Evolutionary conservation across 35 echinoderm and acorn worm genomes (phyloP), one percentile per base, ranked within the genome.

Genomic region (Diadema setosum): DNA sequence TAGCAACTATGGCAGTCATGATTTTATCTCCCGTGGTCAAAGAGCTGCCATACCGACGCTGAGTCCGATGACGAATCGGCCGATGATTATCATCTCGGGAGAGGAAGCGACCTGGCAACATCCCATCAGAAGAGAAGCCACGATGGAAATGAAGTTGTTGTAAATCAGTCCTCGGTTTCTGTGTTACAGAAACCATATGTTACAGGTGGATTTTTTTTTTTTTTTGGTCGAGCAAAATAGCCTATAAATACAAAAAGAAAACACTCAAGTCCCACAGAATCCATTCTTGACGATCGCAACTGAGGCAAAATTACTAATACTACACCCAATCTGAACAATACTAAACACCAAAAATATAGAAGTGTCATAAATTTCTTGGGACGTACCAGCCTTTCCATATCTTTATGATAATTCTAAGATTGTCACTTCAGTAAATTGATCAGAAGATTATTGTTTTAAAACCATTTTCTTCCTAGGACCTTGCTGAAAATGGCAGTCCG

Each of bases 81-180:
- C 92, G 11, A 99, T 82, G 45, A 99, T 92, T 2, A 99, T 73
- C 89, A 99, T 94, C 69, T 95, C 96, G 55, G 87, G 94, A 35
- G 44, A 92, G 31, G 90, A 89, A 35, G 96, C 96, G 12, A 90
- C 25, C 57, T 90, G 81, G 30, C 92, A 88, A 5, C 91, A 78
- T 17, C 92, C 96, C 52, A 94, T 86, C 74, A 99, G 44, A 2
- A 95, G 52, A 8, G 92, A 70, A 9, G 83, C 92, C 24, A 84
- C 35, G 18, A 99, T 92, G 32, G 89, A 91, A 52, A 99, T 95
- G 3, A 99, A 59, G 55, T 95, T 99, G 33, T 85, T 93, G 4
- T 95, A 35, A 20, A 99, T 26, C 15, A 94, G 60, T 1, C 88
- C 86, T 21, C 90, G 86, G 55, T 87, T 94, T 42, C 96, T 99